Evolutionary conservation across 2,797 vertebrate species (phyloP), one percentile per base, ranked within the genome.

Genomic region (Anguilla marmorata): DNA sequence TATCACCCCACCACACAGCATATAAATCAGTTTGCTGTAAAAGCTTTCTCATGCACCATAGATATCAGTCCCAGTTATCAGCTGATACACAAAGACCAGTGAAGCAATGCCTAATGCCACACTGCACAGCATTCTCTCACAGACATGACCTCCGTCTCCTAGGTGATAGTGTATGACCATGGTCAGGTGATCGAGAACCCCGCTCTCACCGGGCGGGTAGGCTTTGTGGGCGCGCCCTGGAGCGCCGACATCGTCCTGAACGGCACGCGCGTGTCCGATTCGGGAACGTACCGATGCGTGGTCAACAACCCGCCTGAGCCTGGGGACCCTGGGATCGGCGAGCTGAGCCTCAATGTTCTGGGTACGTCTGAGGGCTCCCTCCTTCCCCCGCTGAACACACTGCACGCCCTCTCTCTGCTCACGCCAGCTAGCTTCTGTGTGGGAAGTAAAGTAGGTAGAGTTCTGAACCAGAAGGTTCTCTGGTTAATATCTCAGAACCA

Each of bases 151-250:
- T 5, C 48, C 27, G 37, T 56, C 50, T 45, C 58, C 0, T 93
- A 97, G 97, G 96, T 97, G 91, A 97, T 97, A 0, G 95, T 95
- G 14, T 97, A 96, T 6, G 96, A 97, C 90, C 96, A 96, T 0
- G 95, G 96, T 0, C 95, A 96, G 93, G 95, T 96, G 90, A 96
- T 96, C 12, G 96, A 97, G 88, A 95, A 95, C 91, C 93, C 95
- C 3, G 95, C 95, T 8, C 94, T 96, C 72, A 94, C 90, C 0
- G 96, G 96, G 24, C 93, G 97, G n/a, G 96, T 96, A 86, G 93
- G 87, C 27, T 97, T 97, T 79, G 92, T 94, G 91, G 94, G 93
- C 33, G 91, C 96, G 6, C 97, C 96, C 0, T 93, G 94, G 93
- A 96, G 94, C 0, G 97, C 96, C 41, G 96, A 96, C 87, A 93